These are phyloP conservation scores for Drosophila melanosoma DNA, from an alignment of 2,888 invertebrate genomes.

Conservation along the genomic window DNA sequence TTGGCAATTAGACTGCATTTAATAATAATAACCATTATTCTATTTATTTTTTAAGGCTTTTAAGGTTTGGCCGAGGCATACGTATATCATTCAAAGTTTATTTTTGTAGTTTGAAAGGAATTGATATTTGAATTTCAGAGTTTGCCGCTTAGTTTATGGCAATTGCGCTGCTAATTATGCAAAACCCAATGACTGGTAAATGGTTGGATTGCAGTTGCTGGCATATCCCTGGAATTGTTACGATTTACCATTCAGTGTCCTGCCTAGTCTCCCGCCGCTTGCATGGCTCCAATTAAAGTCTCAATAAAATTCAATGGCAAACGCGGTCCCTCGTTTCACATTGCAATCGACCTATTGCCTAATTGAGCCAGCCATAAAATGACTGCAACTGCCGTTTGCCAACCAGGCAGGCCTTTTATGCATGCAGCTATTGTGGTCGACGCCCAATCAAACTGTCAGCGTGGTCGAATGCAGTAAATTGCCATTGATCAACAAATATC, in stretches of 20 bases:
- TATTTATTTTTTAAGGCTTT: conserved; percentile 18
- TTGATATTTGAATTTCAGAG: conserved; percentile 43
- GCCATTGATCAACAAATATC: conserved; percentile 5
- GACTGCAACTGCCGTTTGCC: conserved; percentile 26
- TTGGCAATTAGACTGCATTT: conserved; percentile 32
- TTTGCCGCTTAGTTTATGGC: conserved; percentile 55
- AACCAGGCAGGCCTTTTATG: neutral
- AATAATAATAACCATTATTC: conserved; percentile 15
- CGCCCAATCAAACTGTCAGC: conserved; percentile 20
- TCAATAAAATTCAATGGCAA: conserved; percentile 74
- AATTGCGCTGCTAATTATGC: conserved; percentile 69
- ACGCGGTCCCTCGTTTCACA: conserved; percentile 13
- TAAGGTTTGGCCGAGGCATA: no score
- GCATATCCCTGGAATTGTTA: conserved; percentile 58
- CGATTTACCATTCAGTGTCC: conserved; percentile 54
- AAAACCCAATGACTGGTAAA: conserved; percentile 48
- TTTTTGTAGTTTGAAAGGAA: conserved; percentile 26
- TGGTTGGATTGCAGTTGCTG: conserved; percentile 46
- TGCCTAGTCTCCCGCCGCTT: conserved; percentile 27
- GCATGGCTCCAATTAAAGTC: conserved; percentile 73
- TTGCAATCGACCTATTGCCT: conserved; percentile 26
- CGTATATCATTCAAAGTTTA: conserved; percentile 11
- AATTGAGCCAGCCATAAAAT: conserved; percentile 46
- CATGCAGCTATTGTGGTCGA: neutral
- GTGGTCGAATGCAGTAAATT: conserved; percentile 10